phyloP scores from a whole-genome alignment of 2,888 invertebrate species.

The Cynaeus angustus region DNA sequence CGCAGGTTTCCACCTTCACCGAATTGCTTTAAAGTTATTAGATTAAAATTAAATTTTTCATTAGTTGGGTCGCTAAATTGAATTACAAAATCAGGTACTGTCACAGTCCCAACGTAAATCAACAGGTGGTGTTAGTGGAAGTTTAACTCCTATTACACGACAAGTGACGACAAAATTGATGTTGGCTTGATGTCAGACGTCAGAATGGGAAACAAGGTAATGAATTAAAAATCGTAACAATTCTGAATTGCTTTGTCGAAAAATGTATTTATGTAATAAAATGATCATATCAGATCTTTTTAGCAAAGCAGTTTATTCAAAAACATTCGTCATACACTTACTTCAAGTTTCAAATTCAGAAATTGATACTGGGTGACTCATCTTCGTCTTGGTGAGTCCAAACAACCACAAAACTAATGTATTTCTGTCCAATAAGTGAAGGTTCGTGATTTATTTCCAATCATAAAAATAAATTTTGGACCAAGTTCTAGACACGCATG shows the following conservation, averaged over 20 bases:
- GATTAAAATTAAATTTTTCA: no score
- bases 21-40: no score
- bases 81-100: constrained; percentile 2
- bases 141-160: not conserved
- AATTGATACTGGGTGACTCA: no score
- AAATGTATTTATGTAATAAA: no score
- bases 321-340: no score
- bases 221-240: no score
- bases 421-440: not conserved
- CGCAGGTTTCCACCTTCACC: no score
- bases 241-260: no score
- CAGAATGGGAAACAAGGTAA: not conserved
- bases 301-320: no score
- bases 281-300: no score
- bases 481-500: not conserved
- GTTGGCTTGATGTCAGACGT: not conserved
- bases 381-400: not conserved
- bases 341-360: no score
- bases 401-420: not conserved
- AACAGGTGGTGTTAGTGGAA: constrained; percentile 2
- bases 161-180: constrained; percentile 1
- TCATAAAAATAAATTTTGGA: not conserved
- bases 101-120: not conserved
- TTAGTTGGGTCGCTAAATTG: not conserved
- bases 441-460: constrained; percentile 1